Conservation (phyloP, 2,888 invertebrate species). For the Sisyra terminalis region DNA sequence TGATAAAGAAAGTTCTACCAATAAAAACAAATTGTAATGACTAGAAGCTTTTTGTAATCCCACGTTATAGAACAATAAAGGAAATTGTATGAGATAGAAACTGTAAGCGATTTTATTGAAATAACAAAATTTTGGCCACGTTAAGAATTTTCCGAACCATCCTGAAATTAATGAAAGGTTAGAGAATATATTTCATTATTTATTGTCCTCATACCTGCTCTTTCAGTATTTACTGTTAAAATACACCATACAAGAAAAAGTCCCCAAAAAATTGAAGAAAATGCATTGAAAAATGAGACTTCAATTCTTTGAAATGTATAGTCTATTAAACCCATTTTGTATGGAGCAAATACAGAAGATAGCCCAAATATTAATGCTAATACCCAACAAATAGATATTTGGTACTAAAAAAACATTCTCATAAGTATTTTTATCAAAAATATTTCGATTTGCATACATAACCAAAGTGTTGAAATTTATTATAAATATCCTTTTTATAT, state of each 20-base stretch:
- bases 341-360: conserved; percentile 32
- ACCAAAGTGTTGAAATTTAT: not conserved
- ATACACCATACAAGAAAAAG: conserved; percentile 32
- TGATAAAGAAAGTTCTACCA: conserved; percentile 27
- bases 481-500: not conserved
- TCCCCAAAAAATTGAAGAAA: conserved; percentile 40
- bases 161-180: conserved; percentile 19
- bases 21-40: conserved; percentile 30
- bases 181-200: conserved; percentile 8
- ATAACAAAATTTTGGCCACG: conserved; percentile 35
- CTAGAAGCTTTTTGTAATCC: conserved; percentile 33
- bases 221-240: conserved; percentile 34
- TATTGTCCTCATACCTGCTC: conserved; percentile 26
- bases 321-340: conserved; percentile 32
- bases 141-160: conserved; percentile 30
- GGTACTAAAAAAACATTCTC: conserved; percentile 22
- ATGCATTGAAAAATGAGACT: conserved; percentile 36
- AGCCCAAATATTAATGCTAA: conserved; percentile 24
- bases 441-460: conserved; percentile 23
- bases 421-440: not conserved
- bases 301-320: conserved; percentile 32
- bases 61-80: conserved; percentile 46
- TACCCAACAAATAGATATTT: conserved; percentile 28
- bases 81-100: conserved; percentile 44
- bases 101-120: conserved; percentile 42